These are phyloP conservation scores for Tapirus indicus DNA, from an alignment of 2,797 vertebrate genomes.

Conservation along the genomic window DNA sequence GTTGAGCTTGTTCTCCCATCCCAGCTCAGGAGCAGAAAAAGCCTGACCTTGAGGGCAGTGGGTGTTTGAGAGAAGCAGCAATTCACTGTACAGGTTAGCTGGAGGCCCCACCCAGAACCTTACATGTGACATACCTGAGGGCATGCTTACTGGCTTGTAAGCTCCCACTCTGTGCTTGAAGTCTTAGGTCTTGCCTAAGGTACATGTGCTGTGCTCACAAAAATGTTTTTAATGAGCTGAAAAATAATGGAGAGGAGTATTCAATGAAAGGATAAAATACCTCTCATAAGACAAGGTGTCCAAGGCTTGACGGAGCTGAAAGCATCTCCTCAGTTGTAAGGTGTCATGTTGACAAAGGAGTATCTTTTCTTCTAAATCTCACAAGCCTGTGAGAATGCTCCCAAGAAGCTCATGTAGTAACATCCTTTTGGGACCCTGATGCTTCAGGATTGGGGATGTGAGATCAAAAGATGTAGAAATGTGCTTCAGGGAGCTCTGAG, in stretches of 20 bases:
- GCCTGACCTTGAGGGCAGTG: background rate
- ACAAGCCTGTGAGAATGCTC: background rate
- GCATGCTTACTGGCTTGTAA: background rate
- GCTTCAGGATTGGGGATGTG: too few species aligned
- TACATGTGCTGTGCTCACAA: background rate
- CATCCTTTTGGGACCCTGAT: too few species aligned
- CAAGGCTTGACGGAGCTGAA: fast-evolving
- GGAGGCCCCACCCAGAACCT: too few species aligned
- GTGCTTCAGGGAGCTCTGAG: background rate
- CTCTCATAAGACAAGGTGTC: background rate
- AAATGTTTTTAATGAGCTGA: background rate
- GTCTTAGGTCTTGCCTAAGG: background rate
- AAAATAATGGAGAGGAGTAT: background rate
- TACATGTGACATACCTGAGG: too few species aligned
- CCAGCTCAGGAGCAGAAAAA: background rate
- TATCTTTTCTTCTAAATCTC: background rate
- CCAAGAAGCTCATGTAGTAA: background rate
- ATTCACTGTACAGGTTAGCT: background rate
- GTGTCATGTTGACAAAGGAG: background rate
- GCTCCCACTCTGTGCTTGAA: background rate
- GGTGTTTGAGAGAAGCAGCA: background rate
- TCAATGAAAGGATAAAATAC: background rate
- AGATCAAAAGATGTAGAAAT: too few species aligned
- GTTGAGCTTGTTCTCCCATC: background rate
- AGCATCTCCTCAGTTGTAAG: background rate